Base-by-base conservation (phyloP, 2,888 invertebrate genomes). In the Epinotia demarniana region DNA sequence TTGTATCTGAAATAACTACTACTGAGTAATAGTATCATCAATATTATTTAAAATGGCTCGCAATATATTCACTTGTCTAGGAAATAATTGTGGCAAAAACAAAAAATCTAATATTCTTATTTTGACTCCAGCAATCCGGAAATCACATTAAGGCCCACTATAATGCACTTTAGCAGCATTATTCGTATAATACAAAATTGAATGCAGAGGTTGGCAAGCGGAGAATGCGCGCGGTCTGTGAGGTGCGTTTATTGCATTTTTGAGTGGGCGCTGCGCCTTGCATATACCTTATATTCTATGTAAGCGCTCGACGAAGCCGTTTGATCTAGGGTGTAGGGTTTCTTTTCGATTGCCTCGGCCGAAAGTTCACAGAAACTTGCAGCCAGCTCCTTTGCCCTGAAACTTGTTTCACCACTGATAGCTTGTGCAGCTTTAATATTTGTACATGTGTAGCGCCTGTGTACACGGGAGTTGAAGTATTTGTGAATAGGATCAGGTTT, bases 241-340 rank as follows among this genome's bases (percentile, higher is more conserved):
- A 79, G 80, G 79, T 79, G 80, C 77, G 84, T 88, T 88, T 89
- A 89, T 89, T 89, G 89, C 88, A 89, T 89, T 87, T 88, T 69
- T 69, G 69, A 69, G 69, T 69, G 69, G 69, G 33, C 33, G 61
- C 69, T 12, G 46, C 69, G 9, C 68, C 57, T 68, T 43, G n/a
- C 43, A 43, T 58, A 55, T 67, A 67, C 68, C 23, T 68, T 33
- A 23, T 43, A 63, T 23, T 9, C 64, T 27, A 46, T 16, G 0
- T 43, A 49, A 49, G 43, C 69, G 46, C 5, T 69, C 46, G 8
- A 5, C n/a, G 11, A 1, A 13, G 33, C 16, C 61, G 27, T 61
- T 53, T 4, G 49, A 8, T 1, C 53, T 33, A 8, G 53, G 62
- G 4, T 9, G 16, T 0, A 62, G 53, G 62, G 70, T 27, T 33